Evolutionary conservation across 2,888 invertebrate genomes (phyloP).

Genomic region (Pseudococcus longispinus): DNA sequence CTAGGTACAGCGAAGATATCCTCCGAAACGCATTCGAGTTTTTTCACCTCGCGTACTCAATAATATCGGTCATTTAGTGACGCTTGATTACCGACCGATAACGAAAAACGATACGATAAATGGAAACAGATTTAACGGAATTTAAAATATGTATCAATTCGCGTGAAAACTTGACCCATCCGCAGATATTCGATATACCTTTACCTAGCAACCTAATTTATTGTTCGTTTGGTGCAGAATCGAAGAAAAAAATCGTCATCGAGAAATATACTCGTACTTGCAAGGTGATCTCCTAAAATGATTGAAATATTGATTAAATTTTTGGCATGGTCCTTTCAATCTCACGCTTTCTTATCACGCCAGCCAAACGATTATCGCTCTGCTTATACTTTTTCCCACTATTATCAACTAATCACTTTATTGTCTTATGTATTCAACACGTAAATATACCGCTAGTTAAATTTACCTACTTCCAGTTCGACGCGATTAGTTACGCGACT

Average conservation of each 20-base stretch:
- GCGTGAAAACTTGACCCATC: not conserved
- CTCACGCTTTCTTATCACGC: conserved; percentile 39
- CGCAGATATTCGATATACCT: not conserved
- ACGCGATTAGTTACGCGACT: not conserved
- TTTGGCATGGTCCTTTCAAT: conserved; percentile 19
- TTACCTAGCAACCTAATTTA: not conserved
- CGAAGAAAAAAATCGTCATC: not conserved
- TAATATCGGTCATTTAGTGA: not conserved
- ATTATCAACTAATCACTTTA: conserved; percentile 11
- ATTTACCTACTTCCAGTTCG: not conserved
- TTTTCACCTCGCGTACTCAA: not conserved
- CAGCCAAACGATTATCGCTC: not conserved
- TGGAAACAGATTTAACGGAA: not conserved
- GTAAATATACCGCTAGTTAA: conserved; percentile 24
- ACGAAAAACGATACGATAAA: conserved; percentile 9
- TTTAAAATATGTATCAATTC: conserved; percentile 5
- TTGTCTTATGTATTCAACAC: not conserved
- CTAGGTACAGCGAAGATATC: not conserved
- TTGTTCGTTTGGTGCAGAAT: not conserved
- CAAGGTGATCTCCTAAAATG: not conserved
- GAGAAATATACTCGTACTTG: not conserved
- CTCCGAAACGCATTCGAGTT: not conserved
- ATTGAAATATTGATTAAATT: not conserved
- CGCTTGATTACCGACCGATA: conserved; percentile 7
- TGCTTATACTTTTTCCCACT: conserved; percentile 15